Evolutionary conservation across 2,888 invertebrate species (phyloP), one percentile per base, ranked within the genome.

Genomic region (Polyommatus iphigenia): DNA sequence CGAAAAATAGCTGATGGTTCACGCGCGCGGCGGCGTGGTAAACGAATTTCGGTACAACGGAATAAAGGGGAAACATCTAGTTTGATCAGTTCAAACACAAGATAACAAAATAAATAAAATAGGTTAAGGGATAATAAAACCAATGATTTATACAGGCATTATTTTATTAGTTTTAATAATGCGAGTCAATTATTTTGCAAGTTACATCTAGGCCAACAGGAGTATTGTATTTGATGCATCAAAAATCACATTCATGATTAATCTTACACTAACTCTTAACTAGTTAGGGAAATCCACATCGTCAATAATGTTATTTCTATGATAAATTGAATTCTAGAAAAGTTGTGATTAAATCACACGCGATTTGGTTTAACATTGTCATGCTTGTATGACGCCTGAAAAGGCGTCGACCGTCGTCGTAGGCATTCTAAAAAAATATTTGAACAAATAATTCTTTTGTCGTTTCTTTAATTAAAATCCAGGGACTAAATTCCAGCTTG

Each of bases 151-250:
- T 54, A 75, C 54, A 75, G 50, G 46, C 54, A 75, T 75, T 75
- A 75, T 50, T 75, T 75, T 54, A 75, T 75, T 75, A 54, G 75
- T 75, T 75, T 46, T 18, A 0, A 54, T 75, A 29, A 75, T 75
- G 54, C 75, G 24, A 75, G 54, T 75, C 46, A 54, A 75, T 67
- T 29, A 67, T 29, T 75, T 75, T 75, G 50, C 75, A 50, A 54
- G 50, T 29, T 75, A 75, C 46, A 75, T 54, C 75, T 54, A 50
- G 75, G 75, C 75, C 75, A 54, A 75, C 75, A 75, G 50, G 75
- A 75, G 29, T 73, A 73, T 75, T 54, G 54, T 75, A 29, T 54
- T 50, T 75, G 50, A 54, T 75, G 15, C 24, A 75, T 75, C 46
- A 50, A 75, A 75, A 75, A 50, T 50, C 46, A 50, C 75, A 75